These are phyloP conservation scores for Bos taurus DNA, from an alignment of 2,113 vertebrate genomes.

Conservation along the genomic window ARS-UCD2.0 NC_037335.1:64657501-64658000, in stretches of 20 bases:
- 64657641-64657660: neutral
- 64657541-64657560: neutral
- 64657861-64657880: neutral
- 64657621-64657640: neutral
- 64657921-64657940: neutral
- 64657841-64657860: neutral
- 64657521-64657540: neutral
- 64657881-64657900: neutral
- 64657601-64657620: neutral
- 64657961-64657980: neutral
- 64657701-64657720: neutral
- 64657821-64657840: neutral
- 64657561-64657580: conserved; percentile 28
- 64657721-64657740: neutral
- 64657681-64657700: neutral
- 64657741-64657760: neutral
- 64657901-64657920: neutral
- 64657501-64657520: neutral
- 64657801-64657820: neutral
- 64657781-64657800: neutral
- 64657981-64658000: neutral
- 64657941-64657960: neutral
- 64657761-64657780: neutral
- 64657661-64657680: neutral
- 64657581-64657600: neutral